Evolutionary conservation across 2,113 vertebrate species (phyloP), one percentile per base, ranked within the genome.

Genomic region (Burhinus oedicnemus): DNA sequence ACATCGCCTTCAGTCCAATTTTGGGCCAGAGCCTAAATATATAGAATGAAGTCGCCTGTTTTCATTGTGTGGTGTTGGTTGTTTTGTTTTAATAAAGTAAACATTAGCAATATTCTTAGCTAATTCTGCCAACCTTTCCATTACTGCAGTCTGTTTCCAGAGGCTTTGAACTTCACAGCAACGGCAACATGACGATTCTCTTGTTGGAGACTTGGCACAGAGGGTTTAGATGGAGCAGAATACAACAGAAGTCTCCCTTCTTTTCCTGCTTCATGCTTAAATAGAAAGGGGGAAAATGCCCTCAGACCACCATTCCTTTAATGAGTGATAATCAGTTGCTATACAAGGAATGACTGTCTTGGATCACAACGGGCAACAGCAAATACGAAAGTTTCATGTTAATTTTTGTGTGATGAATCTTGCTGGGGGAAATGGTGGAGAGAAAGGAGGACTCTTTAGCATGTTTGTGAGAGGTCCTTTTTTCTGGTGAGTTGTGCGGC

Each of bases 71-170:
- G 88, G 42, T 58, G 11, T 66, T 80, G 71, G 54, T 69, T 91
- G 79, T 82, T 97, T 94, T 96, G 70, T 87, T 91, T 94, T 79
- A 70, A 51, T 96, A 68, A 95, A 93, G 38, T 58, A 90, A 95
- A 72, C 79, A 25, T 77, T 60, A 77, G 78, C 40, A 71, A 47
- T 97, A 65, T 34, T 95, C 65, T 87, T 94, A 38, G 83, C 54
- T 91, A 27, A 51, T 94, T 90, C 89, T 91, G 87, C 82, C 89
- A 88, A 22, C 62, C 32, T 90, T 90, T 91, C 89, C 78, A 17
- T 91, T 93, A 80, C 77, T 68, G 65, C 44, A 42, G 51, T 72
- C 91, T 95, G 1, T 96, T 97, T 96, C 62, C 57, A 84, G 91
- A 87, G 45, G 74, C n/a, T 86, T 91, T 87, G 81, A 89, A 85